phyloP scores from a whole-genome alignment of 2,888 invertebrate genomes.

The Limenitis camilla region DNA sequence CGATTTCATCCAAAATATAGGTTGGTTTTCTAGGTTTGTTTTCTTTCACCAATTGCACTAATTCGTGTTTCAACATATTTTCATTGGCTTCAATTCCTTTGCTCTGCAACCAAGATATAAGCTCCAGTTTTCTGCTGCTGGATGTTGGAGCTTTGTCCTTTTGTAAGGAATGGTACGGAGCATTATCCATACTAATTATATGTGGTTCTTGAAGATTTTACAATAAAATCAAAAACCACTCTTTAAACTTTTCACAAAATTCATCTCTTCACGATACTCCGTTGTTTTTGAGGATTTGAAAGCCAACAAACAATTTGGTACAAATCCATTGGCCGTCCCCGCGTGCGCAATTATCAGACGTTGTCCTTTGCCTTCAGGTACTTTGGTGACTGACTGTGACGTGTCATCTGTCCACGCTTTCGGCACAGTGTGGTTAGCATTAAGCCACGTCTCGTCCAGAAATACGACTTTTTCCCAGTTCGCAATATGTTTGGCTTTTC shows the following conservation, averaged over 20 bases:
- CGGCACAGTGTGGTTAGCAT: slow-evolving; percentile 21
- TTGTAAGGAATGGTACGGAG: slow-evolving; percentile 24
- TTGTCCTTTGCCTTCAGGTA: slow-evolving; percentile 20
- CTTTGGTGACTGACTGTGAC: slow-evolving; percentile 14
- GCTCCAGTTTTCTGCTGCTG: too few species aligned
- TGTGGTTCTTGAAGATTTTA: slow-evolving; percentile 11
- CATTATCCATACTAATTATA: slow-evolving; percentile 22
- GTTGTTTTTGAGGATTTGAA: slow-evolving; percentile 18
- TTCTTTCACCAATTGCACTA: slow-evolving; percentile 16
- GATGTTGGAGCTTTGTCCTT: neutral
- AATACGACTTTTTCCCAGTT: slow-evolving; percentile 24
- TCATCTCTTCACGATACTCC: slow-evolving; percentile 22
- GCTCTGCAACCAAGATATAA: too few species aligned
- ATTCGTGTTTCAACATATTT: slow-evolving; percentile 10
- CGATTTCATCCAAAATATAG: slow-evolving; percentile 20
- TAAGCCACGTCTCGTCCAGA: slow-evolving; percentile 24
- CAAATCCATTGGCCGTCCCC: slow-evolving; percentile 19
- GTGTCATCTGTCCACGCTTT: slow-evolving; percentile 20
- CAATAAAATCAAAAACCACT: slow-evolving; percentile 15
- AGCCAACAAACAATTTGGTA: slow-evolving; percentile 17
- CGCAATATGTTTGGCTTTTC: slow-evolving; percentile 21
- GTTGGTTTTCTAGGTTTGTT: slow-evolving; percentile 2
- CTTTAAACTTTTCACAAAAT: slow-evolving; percentile 18
- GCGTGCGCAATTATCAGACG: slow-evolving; percentile 25
- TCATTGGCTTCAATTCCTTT: slow-evolving; percentile 15